phyloP scores from a whole-genome alignment of 2,797 vertebrate species.

The Galagoides demidoff region DNA sequence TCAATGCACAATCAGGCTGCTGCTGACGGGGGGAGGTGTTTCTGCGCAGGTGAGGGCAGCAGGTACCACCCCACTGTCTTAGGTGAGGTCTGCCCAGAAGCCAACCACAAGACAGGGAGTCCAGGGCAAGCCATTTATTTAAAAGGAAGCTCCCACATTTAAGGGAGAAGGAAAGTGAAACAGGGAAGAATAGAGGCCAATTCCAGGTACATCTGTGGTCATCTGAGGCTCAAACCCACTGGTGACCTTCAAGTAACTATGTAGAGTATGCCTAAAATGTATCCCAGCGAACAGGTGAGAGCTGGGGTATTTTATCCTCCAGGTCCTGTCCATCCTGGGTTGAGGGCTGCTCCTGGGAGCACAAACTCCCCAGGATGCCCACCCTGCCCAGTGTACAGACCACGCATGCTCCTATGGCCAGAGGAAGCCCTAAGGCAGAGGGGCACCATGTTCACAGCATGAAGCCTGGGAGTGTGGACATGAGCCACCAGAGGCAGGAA shows the following conservation, averaged over 20 bases:
- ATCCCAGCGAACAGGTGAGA: neutral
- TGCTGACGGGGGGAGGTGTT: neutral
- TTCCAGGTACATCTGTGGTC: neutral
- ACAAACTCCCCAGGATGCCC: neutral
- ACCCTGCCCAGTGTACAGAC: neutral
- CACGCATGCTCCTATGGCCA: neutral
- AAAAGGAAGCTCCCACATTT: neutral
- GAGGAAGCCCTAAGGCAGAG: too few species aligned
- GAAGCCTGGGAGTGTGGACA: too few species aligned
- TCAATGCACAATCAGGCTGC: neutral
- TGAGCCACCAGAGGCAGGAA: neutral
- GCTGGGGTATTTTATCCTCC: neutral
- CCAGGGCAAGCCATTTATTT: neutral
- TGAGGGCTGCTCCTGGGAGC: neutral
- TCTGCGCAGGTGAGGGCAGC: neutral
- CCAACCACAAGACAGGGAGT: neutral
- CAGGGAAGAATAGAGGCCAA: neutral
- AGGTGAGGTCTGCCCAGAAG: neutral
- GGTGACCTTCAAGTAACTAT: too few species aligned
- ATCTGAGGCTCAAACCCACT: neutral
- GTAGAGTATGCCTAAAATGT: neutral
- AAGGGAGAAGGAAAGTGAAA: neutral
- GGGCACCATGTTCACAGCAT: accelerated
- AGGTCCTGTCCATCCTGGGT: neutral
- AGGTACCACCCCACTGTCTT: neutral